Evolutionary conservation across 2,113 vertebrate genomes (phyloP), one percentile per base, ranked within the genome.

Genomic region (Prolemur simus): DNA sequence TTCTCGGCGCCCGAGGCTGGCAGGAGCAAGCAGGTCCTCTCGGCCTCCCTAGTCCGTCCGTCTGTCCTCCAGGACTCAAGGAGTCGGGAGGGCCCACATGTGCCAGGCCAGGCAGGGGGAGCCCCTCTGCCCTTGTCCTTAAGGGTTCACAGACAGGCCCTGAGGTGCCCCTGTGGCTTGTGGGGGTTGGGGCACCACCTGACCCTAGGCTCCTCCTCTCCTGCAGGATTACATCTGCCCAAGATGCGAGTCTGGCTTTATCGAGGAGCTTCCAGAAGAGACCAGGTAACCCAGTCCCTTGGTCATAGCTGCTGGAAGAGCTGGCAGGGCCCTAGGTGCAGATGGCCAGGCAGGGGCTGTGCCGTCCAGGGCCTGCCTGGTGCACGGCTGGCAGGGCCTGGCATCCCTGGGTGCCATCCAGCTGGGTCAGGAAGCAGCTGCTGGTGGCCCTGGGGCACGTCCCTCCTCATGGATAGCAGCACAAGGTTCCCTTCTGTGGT

Each of bases 191-290:
- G 39, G 39, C 8, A 29, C 45, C 8, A 0, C 42, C 14, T 74
- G 73, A 76, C 73, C 14, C 2, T 29, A 7, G 42, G 42, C 14
- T 47, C 14, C 73, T 20, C 15, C 42, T 76, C 27, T 96, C 60
- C 96, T 58, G 0, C 95, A 99, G 99, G 99, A 99, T 74, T 99
- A 99, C 93, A 99, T 99, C 68, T 99, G 99, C 98, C 99, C 99
- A 6, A 98, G 99, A 98, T 99, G 99, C 92, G 99, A 99, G 47
- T 99, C 99, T 42, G 99, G 99, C 14, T 99, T 99, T 95, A 99
- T 99, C 39, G 99, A 99, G 96, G 99, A 99, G 76, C 99, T 99
- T 89, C 99, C 99, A 0, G 99, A 99, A 95, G 99, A 99, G 97
- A 98, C 99, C 34, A 99, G 99, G 99, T 99, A 98, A 98, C 1